Base-by-base conservation (phyloP, 2,888 invertebrate species). In the Trachelus troglodyta region DNA sequence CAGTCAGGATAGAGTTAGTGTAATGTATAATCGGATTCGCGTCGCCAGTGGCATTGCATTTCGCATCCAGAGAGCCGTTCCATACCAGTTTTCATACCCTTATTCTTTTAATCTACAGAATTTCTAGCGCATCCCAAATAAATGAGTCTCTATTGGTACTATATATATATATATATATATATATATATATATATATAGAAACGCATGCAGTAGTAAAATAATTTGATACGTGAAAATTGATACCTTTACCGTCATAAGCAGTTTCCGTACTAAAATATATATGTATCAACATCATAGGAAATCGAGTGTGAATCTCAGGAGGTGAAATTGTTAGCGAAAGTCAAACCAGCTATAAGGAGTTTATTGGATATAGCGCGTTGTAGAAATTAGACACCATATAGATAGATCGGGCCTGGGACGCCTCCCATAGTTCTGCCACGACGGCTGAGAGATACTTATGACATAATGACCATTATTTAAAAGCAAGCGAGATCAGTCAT, bases 401-500 rank as follows among this genome's bases (percentile, higher is more conserved):
- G 79, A 81, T 80, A 81, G 81, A 81, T 83, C 79, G 82, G 80
- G 78, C 75, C 79, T 74, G 75, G 69, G 34, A 76, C 31, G 77
- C 40, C 73, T 73, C 77, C n/a, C 69, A 56, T 77, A 76, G 76
- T 81, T 75, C 82, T 23, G 74, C 78, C 23, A 34, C 74, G 34
- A 30, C 34, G 74, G 34, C 79, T 75, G 80, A 82, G 79, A 75
- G 81, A 80, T 83, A 81, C 76, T 80, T 82, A 77, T 80, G 82
- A 84, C 80, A 79, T 89, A 89, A 88, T 85, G 85, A 87, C 85
- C 83, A 86, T 88, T 87, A 88, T 87, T 88, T 88, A 86, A 87
- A 87, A 86, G 81, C 81, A 73, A 81, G 77, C 79, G 79, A 82
- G 84, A 82, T 79, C 79, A 81, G 76, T 80, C 81, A 79, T 85